Percentiles rank a stretch among this genome's conserved stretches.
phyloP scores from a whole-genome alignment of 2,888 invertebrate genomes.

The Caenorhabditis japonica region DNA sequence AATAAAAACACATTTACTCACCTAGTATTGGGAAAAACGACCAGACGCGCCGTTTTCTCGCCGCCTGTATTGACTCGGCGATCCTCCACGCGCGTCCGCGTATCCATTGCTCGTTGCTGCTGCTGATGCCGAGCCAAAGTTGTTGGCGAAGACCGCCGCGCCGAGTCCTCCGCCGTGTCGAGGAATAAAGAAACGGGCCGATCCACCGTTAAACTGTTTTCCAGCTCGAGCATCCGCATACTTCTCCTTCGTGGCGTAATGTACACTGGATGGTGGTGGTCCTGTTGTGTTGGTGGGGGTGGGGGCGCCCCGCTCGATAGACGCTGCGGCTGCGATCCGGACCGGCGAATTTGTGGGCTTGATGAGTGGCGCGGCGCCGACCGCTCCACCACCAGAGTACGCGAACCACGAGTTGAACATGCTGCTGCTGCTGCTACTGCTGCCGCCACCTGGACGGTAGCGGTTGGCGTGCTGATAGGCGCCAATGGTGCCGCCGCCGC shows the following conservation, averaged over 20 bases:
- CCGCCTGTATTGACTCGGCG: conserved; percentile 45
- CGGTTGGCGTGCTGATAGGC: conserved; percentile 28
- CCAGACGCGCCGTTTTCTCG: conserved; percentile 41
- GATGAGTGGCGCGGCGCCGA: conserved; percentile 57
- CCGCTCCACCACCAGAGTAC: conserved; percentile 61
- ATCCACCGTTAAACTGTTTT: conserved; percentile 35
- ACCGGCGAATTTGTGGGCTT: conserved; percentile 43
- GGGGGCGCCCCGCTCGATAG: conserved; percentile 38
- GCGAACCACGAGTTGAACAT: conserved; percentile 75
- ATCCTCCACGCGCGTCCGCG: conserved; percentile 22
- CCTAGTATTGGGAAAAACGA: conserved; percentile 66
- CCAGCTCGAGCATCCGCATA: conserved; percentile 55
- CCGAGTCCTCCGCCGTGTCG: conserved; percentile 51
- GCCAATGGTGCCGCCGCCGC: too few species aligned
- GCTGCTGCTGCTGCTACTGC: conserved; percentile 48
- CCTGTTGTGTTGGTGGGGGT: conserved; percentile 25
- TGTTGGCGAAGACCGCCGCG: conserved; percentile 43
- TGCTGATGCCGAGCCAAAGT: conserved; percentile 24
- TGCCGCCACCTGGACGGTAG: conserved; percentile 11
- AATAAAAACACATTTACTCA: not conserved
- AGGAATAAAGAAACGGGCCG: conserved; percentile 51
- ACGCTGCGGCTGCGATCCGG: conserved; percentile 46
- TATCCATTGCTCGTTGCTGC: not conserved
- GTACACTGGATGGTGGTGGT: conserved; percentile 20
- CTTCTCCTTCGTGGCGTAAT: conserved; percentile 44